Conservation (phyloP, 2,888 invertebrate genomes). For the Psylliodes chrysocephalus region DNA sequence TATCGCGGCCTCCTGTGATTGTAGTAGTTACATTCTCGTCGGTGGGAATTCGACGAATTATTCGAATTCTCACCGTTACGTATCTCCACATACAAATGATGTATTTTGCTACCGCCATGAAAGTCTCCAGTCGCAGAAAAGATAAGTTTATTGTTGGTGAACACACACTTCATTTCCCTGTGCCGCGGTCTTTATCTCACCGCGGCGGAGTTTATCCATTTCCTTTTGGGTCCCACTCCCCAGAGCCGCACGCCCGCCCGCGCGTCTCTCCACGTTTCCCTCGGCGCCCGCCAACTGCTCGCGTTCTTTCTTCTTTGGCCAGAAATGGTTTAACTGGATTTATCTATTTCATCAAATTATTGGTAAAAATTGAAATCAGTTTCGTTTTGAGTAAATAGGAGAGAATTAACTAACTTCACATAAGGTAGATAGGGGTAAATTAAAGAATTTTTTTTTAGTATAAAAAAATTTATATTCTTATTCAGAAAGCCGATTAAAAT, state of each 20-base stretch:
- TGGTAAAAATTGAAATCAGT: background rate
- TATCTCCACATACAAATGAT: constrained; percentile 64
- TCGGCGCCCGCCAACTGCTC: background rate
- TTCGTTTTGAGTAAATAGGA: too few relatives aligned
- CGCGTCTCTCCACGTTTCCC: constrained; percentile 32
- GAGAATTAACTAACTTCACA: too few relatives aligned
- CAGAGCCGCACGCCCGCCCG: constrained; percentile 35
- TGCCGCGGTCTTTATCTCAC: constrained; percentile 62
- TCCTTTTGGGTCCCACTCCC: constrained; percentile 56
- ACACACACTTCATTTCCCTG: constrained; percentile 64
- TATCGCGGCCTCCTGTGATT: constrained; percentile 24
- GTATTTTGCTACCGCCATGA: constrained; percentile 59
- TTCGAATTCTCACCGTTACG: constrained; percentile 61
- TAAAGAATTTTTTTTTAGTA: too few relatives aligned
- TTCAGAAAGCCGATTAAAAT: too few relatives aligned
- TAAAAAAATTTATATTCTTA: too few relatives aligned
- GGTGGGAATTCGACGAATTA: constrained; percentile 47
- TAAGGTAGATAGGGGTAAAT: too few relatives aligned
- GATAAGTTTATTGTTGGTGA: constrained; percentile 64
- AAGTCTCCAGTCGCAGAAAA: constrained; percentile 62
- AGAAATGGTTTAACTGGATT: background rate
- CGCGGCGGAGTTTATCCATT: constrained; percentile 63
- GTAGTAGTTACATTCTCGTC: constrained; percentile 26
- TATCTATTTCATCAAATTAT: background rate
- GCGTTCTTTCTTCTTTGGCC: constrained; percentile 5